phyloP scores from a whole-genome alignment of 1,140 invertebrate species.

The Drosophila azteca region DNA sequence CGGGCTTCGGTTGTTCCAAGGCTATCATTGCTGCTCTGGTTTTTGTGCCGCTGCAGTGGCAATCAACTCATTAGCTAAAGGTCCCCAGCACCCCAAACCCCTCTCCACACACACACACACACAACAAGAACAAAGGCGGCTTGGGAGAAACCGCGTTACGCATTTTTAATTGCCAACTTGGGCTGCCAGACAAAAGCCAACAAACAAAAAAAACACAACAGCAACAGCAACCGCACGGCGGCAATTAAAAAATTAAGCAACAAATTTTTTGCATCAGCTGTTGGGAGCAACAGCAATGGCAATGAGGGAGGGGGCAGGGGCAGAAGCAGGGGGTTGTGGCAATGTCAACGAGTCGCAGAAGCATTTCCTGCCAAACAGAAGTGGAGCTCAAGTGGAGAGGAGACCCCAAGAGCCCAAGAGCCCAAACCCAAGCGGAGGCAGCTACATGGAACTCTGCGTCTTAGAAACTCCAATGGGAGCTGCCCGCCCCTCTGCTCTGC shows the following conservation, averaged over 20 bases:
- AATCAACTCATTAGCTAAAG: slow-evolving; percentile 55
- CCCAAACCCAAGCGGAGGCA: not conserved
- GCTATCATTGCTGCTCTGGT: not conserved
- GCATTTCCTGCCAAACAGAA: slow-evolving; percentile 61
- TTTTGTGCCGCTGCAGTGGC: slow-evolving; percentile 23
- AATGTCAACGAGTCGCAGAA: slow-evolving; percentile 67
- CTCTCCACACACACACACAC: not conserved
- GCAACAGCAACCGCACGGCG: not conserved
- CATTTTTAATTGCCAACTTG: slow-evolving; percentile 79
- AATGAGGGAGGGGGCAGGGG: not conserved
- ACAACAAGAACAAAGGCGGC: slow-evolving; percentile 54
- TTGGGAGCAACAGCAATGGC: slow-evolving; percentile 39
- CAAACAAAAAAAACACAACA: slow-evolving; percentile 4
- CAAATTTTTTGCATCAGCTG: slow-evolving; percentile 51
- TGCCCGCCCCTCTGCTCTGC: slow-evolving; percentile 1
- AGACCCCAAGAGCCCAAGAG: slow-evolving; percentile 12
- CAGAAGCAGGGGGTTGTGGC: slow-evolving; percentile 12
- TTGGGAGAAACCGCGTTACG: slow-evolving; percentile 59
- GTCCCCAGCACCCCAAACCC: not conserved
- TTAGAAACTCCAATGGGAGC: not conserved
- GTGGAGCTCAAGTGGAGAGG: no score
- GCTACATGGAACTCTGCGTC: no score
- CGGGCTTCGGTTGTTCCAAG: no score
- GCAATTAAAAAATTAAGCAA: slow-evolving; percentile 79
- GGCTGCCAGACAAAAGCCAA: slow-evolving; percentile 42